These are phyloP conservation scores for Chaetodon trifascialis DNA, from an alignment of 2,113 vertebrate species.

Conservation along the genomic window DNA sequence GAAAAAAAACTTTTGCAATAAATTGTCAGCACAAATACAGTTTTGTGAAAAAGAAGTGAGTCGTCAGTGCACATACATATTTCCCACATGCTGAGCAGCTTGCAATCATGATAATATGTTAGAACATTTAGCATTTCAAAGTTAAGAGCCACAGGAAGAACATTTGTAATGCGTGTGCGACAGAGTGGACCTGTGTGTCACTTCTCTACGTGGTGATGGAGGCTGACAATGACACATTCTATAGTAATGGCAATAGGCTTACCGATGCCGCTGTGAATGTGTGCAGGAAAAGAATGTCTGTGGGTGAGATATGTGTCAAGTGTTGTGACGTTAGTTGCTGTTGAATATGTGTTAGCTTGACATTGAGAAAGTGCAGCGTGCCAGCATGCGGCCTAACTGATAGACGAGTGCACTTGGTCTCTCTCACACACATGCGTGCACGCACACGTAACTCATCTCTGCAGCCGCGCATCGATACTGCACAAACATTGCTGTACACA, in stretches of 20 bases:
- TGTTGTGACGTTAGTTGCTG: slow-evolving; percentile 64
- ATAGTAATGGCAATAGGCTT: slow-evolving; percentile 51
- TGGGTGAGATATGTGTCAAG: slow-evolving; percentile 69
- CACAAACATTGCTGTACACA: slow-evolving; percentile 35
- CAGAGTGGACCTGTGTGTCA: slow-evolving; percentile 8
- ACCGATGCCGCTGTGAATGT: slow-evolving; percentile 47
- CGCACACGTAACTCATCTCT: slow-evolving; percentile 25
- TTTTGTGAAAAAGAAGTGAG: no score
- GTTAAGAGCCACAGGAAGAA: neutral
- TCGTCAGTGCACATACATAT: neutral
- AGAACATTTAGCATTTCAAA: neutral
- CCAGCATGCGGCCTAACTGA: slow-evolving; percentile 56
- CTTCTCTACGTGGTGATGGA: slow-evolving; percentile 37
- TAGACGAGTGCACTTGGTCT: slow-evolving; percentile 37
- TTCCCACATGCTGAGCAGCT: neutral
- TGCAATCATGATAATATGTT: neutral
- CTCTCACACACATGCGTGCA: neutral
- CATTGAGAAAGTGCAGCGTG: slow-evolving; percentile 67
- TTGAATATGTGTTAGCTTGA: slow-evolving; percentile 69
- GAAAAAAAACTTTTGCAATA: neutral
- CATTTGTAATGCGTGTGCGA: neutral
- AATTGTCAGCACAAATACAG: neutral
- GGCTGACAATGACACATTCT: slow-evolving; percentile 56
- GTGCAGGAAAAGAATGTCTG: slow-evolving; percentile 54
- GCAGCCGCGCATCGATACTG: slow-evolving; percentile 35